Evolutionary conservation across 2,113 vertebrate species (phyloP), one percentile per base, ranked within the genome.

Genomic region (Arothron firmamentum): DNA sequence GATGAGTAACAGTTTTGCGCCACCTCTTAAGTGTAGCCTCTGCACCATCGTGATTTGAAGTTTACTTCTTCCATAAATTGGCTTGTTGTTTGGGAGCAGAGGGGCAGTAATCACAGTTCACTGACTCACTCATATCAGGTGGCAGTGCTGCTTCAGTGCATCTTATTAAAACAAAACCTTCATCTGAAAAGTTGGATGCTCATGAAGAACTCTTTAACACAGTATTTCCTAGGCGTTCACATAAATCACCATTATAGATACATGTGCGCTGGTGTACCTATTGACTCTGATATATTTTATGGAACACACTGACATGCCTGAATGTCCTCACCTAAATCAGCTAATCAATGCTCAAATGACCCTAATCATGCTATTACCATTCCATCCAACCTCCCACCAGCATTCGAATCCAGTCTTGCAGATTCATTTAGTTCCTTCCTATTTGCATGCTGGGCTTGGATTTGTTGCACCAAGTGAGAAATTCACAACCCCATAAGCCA

Each of bases 341-440:
- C 63, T 78, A 34, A 50, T 72, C 61, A 56, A 15, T 8, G 13
- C 28, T 67, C 45, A 58, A 56, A 81, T 79, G 49, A 62, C 60
- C 57, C 58, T 79, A 83, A 83, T 81, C 67, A 47, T 31, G 15
- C 59, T 67, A 65, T 80, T 74, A 65, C 60, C 53, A 65, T 78
- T 83, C 75, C 54, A 72, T 31, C 47, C 63, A 59, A 59, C 43
- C 43, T 16, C 19, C 53, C 47, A 50, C 50, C 51, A 13, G 31
- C 31, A 52, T 60, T 52, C 18, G 5, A 65, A 57, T 60, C 23
- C 51, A 25, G 31, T 50, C 49, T 21, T 67, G 53, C 67, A 73
- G 47, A 67, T 75, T 62, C 82, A 71, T 85, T 84, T 72, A 50
- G 64, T 31, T 50, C 14, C 11, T 0, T 23, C 53, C 77, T 85